These are phyloP conservation scores for Tachysurus vachellii DNA, from an alignment of 2,113 vertebrate species.

Conservation along the genomic window DNA sequence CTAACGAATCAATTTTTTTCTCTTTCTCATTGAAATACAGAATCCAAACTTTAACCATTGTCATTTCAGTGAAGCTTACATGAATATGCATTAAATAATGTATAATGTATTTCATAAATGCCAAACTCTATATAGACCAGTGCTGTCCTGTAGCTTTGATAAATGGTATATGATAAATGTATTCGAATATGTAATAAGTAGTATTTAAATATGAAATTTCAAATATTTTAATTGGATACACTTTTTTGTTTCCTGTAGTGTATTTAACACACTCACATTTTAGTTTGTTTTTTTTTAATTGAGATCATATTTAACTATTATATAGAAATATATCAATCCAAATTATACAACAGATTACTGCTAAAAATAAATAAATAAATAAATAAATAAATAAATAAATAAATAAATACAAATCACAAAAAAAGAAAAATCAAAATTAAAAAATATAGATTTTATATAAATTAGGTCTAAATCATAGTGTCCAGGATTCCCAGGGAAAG, in stretches of 20 bases:
- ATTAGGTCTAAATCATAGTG: no score
- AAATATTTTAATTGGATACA: background rate
- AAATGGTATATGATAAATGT: background rate
- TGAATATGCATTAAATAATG: conserved; percentile 1
- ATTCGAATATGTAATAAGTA: background rate
- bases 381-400: no score
- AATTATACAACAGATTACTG: background rate
- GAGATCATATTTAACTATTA: background rate
- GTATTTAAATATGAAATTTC: background rate
- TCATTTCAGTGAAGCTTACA: background rate
- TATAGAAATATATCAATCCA: background rate
- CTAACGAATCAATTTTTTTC: background rate
- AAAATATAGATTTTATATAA: no score
- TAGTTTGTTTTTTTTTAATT: background rate
- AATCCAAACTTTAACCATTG: background rate
- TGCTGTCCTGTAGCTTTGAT: background rate
- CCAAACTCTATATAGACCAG: background rate
- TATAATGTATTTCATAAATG: background rate
- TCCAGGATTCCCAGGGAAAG: no score
- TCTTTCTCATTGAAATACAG: background rate
- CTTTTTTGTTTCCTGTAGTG: background rate
- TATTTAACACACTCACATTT: background rate
- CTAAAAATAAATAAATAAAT: no score
- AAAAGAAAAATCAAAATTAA: no score
- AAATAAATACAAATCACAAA: no score